phyloP scores from a whole-genome alignment of 2,888 invertebrate genomes.

The Eristalis arbustorum region DNA sequence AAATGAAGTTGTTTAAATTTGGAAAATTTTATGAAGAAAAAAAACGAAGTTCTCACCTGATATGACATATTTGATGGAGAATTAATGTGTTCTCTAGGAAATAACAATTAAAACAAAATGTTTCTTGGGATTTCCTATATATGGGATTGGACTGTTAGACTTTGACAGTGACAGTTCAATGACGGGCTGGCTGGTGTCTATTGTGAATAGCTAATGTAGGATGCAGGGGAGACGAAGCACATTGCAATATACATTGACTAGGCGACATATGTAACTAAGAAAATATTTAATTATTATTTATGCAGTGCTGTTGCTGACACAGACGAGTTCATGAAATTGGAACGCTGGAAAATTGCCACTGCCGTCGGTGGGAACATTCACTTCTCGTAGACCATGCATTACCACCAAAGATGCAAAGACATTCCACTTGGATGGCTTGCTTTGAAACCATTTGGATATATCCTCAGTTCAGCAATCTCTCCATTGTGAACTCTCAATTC shows the following conservation, averaged over 20 bases:
- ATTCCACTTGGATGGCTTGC: too few species aligned
- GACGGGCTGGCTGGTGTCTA: background rate
- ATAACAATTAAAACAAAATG: constrained; percentile 46
- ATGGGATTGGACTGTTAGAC: constrained; percentile 50
- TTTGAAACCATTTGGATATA: too few species aligned
- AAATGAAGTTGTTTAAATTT: background rate
- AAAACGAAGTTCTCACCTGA: constrained; percentile 49
- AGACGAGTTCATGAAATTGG: too few species aligned
- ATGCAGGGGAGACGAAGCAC: background rate
- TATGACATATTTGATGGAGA: constrained; percentile 61
- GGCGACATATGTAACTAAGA: too few species aligned
- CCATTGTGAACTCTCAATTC: constrained; percentile 10
- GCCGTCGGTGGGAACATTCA: too few species aligned
- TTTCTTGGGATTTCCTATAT: constrained; percentile 37
- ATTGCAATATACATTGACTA: constrained; percentile 25
- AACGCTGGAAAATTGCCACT: too few species aligned
- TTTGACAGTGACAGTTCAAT: constrained; percentile 57
- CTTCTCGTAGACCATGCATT: too few species aligned
- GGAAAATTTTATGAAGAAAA: background rate
- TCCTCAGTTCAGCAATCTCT: too few species aligned
- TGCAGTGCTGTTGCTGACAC: too few species aligned
- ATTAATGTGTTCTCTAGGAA: constrained; percentile 37
- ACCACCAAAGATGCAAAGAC: too few species aligned
- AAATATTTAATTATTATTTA: too few species aligned
- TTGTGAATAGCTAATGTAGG: constrained; percentile 25